Percentiles rank a stretch among this genome's conserved stretches.
Conservation (phyloP, 1,140 invertebrate species). For the Calephelis nemesis region DNA sequence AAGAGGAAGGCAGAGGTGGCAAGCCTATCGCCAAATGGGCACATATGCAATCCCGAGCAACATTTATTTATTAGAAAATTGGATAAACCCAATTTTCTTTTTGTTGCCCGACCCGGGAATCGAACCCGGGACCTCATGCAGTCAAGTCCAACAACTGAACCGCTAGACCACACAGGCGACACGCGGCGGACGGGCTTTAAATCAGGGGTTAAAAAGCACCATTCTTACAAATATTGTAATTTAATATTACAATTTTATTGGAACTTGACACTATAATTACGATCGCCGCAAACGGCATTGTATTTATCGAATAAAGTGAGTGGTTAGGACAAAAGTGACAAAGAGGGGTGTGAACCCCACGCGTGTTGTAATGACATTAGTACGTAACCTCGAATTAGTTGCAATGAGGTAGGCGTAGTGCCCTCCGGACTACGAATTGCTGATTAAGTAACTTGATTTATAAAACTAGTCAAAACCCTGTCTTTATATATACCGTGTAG, state of each 20-base stretch:
- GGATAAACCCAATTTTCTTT: no score
- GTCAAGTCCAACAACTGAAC: no score
- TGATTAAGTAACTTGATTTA: background rate
- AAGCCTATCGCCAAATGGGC: no score
- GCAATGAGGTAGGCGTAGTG: constrained; percentile 26
- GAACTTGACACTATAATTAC: constrained; percentile 30
- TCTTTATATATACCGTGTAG: background rate
- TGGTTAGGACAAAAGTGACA: constrained; percentile 44
- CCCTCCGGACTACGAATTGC: background rate
- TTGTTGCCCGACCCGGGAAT: no score
- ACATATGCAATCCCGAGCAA: no score
- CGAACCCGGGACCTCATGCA: no score
- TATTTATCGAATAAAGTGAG: constrained; percentile 51
- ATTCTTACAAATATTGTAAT: no score
- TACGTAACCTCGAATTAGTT: constrained; percentile 55
- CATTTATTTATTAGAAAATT: no score
- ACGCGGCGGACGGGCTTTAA: no score
- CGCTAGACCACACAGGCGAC: no score
- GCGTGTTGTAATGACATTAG: constrained; percentile 50
- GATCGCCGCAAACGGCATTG: constrained; percentile 13
- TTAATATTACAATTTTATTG: background rate
- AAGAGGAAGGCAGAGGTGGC: no score
- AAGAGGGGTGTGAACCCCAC: constrained; percentile 37
- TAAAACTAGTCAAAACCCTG: background rate
- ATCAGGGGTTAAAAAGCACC: no score